Conservation (phyloP, 2,113 vertebrate species). For the Ovis aries region DNA sequence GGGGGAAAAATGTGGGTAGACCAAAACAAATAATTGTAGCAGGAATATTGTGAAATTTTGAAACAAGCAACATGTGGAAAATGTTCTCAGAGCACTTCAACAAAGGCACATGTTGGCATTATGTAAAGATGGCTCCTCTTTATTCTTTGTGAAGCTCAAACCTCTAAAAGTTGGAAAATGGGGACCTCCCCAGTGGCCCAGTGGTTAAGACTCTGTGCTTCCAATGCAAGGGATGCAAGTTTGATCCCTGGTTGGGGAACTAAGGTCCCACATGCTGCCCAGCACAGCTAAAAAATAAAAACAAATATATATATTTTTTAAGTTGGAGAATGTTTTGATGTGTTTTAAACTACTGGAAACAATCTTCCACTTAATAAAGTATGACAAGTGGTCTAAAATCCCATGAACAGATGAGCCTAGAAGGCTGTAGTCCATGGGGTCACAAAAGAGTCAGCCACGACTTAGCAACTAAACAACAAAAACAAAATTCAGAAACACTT, state of each 20-base stretch:
- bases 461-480: neutral
- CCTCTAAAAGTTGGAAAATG: neutral
- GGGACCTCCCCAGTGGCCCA: neutral
- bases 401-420: neutral
- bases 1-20: neutral
- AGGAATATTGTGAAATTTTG: neutral
- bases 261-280: neutral
- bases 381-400: neutral
- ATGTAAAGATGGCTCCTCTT: neutral
- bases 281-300: neutral
- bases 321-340: neutral
- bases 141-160: neutral
- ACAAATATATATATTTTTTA: neutral
- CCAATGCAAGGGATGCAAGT: neutral
- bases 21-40: neutral
- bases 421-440: neutral
- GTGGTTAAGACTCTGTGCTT: neutral
- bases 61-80: neutral
- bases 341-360: conserved; percentile 9
- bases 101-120: neutral
- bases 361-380: neutral
- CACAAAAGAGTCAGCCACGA: neutral
- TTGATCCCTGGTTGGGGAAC: neutral
- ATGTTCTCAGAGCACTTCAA: neutral
- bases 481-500: neutral